Base-by-base conservation (phyloP, 2,888 invertebrate species). In the Sturmia bella region DNA sequence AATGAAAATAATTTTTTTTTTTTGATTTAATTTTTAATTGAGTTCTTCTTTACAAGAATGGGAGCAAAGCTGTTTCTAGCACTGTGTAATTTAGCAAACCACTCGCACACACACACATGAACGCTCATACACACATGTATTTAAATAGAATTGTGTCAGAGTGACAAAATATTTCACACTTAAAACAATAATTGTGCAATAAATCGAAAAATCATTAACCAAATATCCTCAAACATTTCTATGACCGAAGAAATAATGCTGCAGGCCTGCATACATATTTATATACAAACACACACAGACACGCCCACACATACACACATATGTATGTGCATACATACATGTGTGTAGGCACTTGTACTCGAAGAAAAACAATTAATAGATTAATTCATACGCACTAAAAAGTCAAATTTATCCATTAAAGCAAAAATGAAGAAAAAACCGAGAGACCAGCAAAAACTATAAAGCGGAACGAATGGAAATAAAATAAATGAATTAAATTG, bases 381-480 rank as follows among this genome's bases (percentile, higher is more conserved):
- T 74, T 80, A 69, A 56, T 74, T 74, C 69, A 41, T 69, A 74
- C 68, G 79, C 69, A 63, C 63, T 64, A 45, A 61, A 64, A 74
- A 80, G 69, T 70, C 43, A 74, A 74, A 80, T 75, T 74, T 64
- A 70, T 80, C 48, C 37, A 69, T 45, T 64, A 50, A 32, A 54
- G 5, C 1, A 32, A 6, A 32, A 32, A 7, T 32, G 32, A 32
- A 32, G 57, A 41, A 15, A 41, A 56, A 19, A 73, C 15, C 17
- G 11, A 56, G 19, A 78, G 43, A 52, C 37, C 11, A 39, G 64
- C 27, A 39, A 4, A 63, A 50, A 32, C 57, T 41, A 69, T 56
- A 63, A 64, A 80, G 61, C 68, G 37, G 56, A 74, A 69, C 80
- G 69, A 74, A 74, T 57, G 63, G 79, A 80, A 75, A 56, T 74